Percentiles rank a stretch among this genome's conserved stretches.
Evolutionary conservation across 2,113 vertebrate genomes (phyloP).

Genomic region (Dipodomys merriami): DNA sequence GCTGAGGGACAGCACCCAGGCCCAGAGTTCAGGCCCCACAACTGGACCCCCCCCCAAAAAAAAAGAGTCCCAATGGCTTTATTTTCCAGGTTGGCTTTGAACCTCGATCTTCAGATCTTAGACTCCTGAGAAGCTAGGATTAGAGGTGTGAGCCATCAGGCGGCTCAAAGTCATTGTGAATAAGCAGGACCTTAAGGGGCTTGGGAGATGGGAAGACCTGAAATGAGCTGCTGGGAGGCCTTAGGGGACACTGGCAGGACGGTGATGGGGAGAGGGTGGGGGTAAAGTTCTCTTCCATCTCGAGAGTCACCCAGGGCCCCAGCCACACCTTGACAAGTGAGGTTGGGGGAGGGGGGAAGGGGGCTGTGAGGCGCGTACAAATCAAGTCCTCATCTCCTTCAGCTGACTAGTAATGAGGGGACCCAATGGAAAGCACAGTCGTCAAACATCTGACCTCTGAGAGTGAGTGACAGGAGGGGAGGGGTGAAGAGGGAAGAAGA

Average conservation of each 20-base stretch:
- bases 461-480: neutral
- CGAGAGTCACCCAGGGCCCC: neutral
- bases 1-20: too few species aligned
- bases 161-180: too few species aligned
- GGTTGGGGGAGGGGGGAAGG: too few species aligned
- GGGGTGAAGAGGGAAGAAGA: neutral
- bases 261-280: neutral
- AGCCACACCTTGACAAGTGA: neutral
- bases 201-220: too few species aligned
- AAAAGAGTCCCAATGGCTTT: too few species aligned
- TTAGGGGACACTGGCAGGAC: neutral
- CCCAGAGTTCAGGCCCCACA: too few species aligned
- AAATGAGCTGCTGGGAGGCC: neutral
- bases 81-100: too few species aligned
- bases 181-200: too few species aligned
- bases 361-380: neutral
- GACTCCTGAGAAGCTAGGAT: too few species aligned
- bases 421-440: neutral
- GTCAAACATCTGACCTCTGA: constrained; percentile 11
- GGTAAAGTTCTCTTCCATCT: neutral
- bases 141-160: too few species aligned
- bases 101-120: too few species aligned
- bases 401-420: neutral
- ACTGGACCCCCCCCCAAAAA: too few species aligned
- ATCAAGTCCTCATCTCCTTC: neutral